Evolutionary conservation across 2,113 vertebrate genomes (phyloP).

Genomic region (Butorides virescens): DNA sequence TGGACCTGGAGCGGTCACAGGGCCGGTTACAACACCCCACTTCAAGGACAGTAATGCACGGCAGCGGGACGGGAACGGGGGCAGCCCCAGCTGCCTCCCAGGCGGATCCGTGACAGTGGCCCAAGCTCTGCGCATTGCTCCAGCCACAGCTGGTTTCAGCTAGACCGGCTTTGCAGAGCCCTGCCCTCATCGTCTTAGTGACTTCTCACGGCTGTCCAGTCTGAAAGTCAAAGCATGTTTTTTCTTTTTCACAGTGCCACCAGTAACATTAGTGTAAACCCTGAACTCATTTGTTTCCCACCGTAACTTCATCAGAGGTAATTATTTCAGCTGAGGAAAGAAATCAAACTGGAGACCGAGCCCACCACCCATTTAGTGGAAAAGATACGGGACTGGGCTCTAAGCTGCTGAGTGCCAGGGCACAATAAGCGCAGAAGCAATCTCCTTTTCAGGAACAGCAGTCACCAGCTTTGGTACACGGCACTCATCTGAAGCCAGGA

Average conservation of each 20-base stretch:
- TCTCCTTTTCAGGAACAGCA: not conserved
- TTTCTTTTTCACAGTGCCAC: not conserved
- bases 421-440: not conserved
- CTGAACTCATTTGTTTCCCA: not conserved
- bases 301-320: not conserved
- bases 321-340: not conserved
- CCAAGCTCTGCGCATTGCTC: not conserved
- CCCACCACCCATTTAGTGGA: not conserved
- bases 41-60: not conserved
- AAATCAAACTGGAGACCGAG: not conserved
- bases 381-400: not conserved
- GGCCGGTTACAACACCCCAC: not conserved
- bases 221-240: not conserved
- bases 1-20: fast-evolving
- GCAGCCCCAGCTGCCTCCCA: not conserved
- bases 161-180: not conserved
- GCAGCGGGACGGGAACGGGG: fast-evolving
- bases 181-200: not conserved
- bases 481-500: not conserved
- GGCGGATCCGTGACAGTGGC: fast-evolving
- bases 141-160: not conserved
- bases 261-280: not conserved
- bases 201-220: not conserved
- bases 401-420: not conserved
- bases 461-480: not conserved